These are phyloP conservation scores for Odontomyia ornata DNA, from an alignment of 2,888 invertebrate species.

Conservation along the genomic window DNA sequence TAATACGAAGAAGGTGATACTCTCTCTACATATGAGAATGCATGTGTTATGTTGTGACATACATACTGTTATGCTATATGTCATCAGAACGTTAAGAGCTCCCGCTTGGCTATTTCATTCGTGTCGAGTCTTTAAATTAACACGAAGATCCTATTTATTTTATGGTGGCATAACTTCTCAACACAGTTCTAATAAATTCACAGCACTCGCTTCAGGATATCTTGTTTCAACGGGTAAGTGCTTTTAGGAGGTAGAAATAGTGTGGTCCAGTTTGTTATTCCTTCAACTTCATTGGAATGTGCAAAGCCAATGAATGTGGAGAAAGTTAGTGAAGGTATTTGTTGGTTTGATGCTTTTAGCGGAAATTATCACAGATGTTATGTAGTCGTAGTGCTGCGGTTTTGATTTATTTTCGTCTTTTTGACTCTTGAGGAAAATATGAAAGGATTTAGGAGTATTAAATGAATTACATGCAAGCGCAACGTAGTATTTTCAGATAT, in stretches of 20 bases:
- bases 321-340: neutral
- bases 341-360: neutral
- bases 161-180: conserved; percentile 18
- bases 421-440: no score
- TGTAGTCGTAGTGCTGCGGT: neutral
- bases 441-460: no score
- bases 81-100: neutral
- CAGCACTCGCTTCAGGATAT: neutral
- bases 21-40: no score
- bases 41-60: no score
- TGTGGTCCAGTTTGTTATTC: neutral
- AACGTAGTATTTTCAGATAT: no score
- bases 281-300: neutral
- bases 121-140: conserved; percentile 9
- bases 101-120: neutral
- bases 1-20: no score
- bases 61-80: neutral
- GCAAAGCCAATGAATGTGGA: neutral
- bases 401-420: neutral
- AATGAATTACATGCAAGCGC: no score
- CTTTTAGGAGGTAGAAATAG: neutral
- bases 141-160: conserved; percentile 25
- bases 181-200: conserved; percentile 7
- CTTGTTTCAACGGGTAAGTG: neutral
- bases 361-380: neutral